phyloP scores from a whole-genome alignment of 2,797 vertebrate genomes.

The Chelmon rostratus region DNA sequence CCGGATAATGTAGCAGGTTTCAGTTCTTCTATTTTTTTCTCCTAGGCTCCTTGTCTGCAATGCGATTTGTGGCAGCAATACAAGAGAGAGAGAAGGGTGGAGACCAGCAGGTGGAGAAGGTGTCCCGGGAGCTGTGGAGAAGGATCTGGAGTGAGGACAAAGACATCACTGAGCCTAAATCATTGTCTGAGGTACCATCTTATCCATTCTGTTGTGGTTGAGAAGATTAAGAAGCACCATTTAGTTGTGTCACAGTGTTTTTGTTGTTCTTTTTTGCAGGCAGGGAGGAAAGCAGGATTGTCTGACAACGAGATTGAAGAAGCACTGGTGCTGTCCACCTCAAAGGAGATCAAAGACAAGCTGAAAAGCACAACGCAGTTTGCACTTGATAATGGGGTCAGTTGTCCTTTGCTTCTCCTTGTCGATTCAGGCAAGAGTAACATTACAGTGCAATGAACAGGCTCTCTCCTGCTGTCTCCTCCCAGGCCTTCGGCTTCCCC shows the following conservation, averaged over 20 bases:
- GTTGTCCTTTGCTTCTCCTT: conserved; percentile 43
- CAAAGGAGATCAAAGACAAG: conserved; percentile 88
- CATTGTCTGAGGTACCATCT: conserved; percentile 78
- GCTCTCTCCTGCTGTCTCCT: background rate
- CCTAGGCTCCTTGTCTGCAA: conserved; percentile 88
- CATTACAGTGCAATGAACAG: background rate
- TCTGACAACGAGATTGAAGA: conserved; percentile 80
- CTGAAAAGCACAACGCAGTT: conserved; percentile 87
- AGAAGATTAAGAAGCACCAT: background rate
- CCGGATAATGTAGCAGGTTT: background rate
- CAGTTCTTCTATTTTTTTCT: background rate
- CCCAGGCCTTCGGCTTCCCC: conserved; percentile 93
- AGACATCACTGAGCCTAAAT: conserved; percentile 88
- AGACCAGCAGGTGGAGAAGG: conserved; percentile 84
- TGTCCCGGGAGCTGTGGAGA: conserved; percentile 94
- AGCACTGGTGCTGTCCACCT: conserved; percentile 77
- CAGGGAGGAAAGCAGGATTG: conserved; percentile 89
- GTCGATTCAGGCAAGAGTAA: background rate
- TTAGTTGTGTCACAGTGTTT: background rate
- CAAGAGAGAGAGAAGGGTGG: conserved; percentile 76
- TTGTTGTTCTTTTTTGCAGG: conserved; percentile 75
- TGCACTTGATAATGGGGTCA: conserved; percentile 89
- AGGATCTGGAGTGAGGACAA: conserved; percentile 90
- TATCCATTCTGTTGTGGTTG: background rate
- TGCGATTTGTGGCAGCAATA: conserved; percentile 92